These are phyloP conservation scores for Hypocryptadius cinnamomeus DNA, from an alignment of 2,113 vertebrate species.

Conservation along the genomic window DNA sequence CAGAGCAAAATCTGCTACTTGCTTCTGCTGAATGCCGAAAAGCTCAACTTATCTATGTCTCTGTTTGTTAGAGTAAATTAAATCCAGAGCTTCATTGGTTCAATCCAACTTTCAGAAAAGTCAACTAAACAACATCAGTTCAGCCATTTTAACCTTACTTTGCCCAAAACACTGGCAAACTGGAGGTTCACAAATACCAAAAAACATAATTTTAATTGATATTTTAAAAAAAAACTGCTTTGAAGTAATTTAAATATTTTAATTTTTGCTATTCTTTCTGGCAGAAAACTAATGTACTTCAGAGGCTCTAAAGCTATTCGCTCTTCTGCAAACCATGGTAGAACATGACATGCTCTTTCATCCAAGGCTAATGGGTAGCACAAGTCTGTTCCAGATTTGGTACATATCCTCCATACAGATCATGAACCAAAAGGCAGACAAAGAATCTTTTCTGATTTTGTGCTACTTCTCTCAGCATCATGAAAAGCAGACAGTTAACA, in stretches of 20 bases:
- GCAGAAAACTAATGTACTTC: not conserved
- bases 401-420: not conserved
- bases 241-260: not conserved
- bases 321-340: not conserved
- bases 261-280: not conserved
- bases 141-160: not conserved
- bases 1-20: not conserved
- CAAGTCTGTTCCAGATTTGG: not conserved
- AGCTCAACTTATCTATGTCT: not conserved
- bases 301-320: not conserved
- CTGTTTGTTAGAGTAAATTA: not conserved
- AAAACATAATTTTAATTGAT: not conserved
- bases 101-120: not conserved
- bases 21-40: not conserved
- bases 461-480: not conserved
- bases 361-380: not conserved
- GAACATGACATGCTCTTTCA: not conserved
- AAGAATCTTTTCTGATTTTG: not conserved
- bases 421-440: not conserved
- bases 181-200: not conserved
- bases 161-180: not conserved
- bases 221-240: accelerated
- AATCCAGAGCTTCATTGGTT: not conserved
- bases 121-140: not conserved
- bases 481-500: conserved; percentile 7